Conservation (phyloP, 2,888 invertebrate genomes). For the Monopis laevigella region DNA sequence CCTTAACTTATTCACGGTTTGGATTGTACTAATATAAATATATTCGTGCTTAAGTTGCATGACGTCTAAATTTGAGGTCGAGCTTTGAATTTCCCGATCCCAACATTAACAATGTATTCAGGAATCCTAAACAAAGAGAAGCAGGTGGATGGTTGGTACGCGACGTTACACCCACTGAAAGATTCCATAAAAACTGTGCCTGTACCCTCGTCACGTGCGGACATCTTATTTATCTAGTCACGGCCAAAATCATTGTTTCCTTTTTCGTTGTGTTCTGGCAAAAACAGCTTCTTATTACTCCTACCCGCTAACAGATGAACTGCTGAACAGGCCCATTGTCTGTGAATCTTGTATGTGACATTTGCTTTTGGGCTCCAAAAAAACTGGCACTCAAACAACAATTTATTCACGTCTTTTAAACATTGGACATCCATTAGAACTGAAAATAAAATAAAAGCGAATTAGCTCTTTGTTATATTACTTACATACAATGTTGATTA, state of each 20-base stretch:
- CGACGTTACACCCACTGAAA: constrained; percentile 37
- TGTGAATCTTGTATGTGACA: constrained; percentile 44
- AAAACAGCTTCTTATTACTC: constrained; percentile 52
- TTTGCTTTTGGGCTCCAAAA: constrained; percentile 27
- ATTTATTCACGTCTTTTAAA: constrained; percentile 30
- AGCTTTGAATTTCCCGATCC: constrained; percentile 18
- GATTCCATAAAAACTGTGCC: constrained; percentile 59
- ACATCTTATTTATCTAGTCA: constrained; percentile 64
- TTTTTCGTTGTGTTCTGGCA: constrained; percentile 31
- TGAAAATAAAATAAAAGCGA: too few relatives aligned
- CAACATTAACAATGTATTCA: constrained; percentile 45
- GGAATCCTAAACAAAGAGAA: constrained; percentile 43
- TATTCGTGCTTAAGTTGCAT: too few relatives aligned
- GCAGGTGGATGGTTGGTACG: constrained; percentile 38
- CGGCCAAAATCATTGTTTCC: constrained; percentile 60
- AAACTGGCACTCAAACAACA: constrained; percentile 24
- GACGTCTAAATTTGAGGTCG: too few relatives aligned
- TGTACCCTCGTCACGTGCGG: constrained; percentile 58
- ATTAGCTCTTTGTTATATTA: too few relatives aligned
- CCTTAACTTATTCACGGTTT: too few relatives aligned
- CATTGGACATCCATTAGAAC: neutral
- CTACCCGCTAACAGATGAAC: constrained; percentile 50
- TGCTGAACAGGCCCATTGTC: constrained; percentile 44
- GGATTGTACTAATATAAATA: too few relatives aligned
- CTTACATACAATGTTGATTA: too few relatives aligned